Conservation (phyloP, 2,797 vertebrate genomes). For the Leptatherina wallacei region DNA sequence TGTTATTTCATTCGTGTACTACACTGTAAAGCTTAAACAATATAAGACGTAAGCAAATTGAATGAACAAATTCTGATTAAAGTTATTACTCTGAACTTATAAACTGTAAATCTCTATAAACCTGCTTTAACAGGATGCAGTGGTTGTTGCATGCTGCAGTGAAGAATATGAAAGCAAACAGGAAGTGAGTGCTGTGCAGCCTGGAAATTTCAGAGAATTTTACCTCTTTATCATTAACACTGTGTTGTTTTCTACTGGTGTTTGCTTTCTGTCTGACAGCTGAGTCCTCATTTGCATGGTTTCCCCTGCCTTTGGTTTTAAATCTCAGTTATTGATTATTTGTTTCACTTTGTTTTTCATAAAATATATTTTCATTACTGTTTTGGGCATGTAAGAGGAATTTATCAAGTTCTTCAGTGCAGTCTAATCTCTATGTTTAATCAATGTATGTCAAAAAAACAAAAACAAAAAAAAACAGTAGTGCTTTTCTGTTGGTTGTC, state of each 20-base stretch:
- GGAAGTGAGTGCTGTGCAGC: slow-evolving; percentile 48
- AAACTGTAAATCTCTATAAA: slow-evolving; percentile 13
- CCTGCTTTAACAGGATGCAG: slow-evolving; percentile 49
- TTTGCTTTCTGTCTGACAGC: slow-evolving; percentile 1
- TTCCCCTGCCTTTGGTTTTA: background rate
- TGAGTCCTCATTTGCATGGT: background rate
- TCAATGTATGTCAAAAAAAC: background rate
- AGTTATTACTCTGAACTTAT: background rate
- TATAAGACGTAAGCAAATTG: background rate
- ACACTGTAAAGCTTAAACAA: background rate
- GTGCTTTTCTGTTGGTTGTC: background rate
- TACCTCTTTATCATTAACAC: slow-evolving; percentile 34
- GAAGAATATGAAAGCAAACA: slow-evolving; percentile 48
- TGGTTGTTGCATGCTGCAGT: slow-evolving; percentile 32
- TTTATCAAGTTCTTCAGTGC: background rate
- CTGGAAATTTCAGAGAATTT: slow-evolving; percentile 72
- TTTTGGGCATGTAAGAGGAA: background rate
- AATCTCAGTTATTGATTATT: background rate
- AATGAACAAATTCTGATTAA: background rate
- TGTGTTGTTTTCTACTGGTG: background rate
- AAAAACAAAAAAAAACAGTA: background rate
- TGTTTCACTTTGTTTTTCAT: background rate
- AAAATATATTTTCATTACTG: background rate
- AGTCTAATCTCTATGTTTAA: background rate
- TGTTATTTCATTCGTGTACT: background rate